Conservation (phyloP, 2,113 vertebrate species). For the Eira barbara region DNA sequence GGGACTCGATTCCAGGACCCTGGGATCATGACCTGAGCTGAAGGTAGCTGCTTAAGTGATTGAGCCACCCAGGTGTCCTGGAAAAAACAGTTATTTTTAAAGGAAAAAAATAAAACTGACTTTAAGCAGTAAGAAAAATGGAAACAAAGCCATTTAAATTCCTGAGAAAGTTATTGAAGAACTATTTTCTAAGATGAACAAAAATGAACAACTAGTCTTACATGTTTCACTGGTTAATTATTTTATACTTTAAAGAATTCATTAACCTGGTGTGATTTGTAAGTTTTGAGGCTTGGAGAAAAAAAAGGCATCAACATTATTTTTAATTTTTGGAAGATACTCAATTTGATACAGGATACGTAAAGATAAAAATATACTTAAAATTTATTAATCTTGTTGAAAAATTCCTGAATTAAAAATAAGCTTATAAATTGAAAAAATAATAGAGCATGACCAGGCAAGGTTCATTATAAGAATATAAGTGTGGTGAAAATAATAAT, state of each 20-base stretch:
- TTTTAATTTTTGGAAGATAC: background rate
- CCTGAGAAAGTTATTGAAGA: background rate
- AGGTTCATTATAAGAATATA: background rate
- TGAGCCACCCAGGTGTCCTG: background rate
- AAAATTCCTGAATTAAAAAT: background rate
- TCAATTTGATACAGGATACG: background rate
- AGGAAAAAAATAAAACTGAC: background rate
- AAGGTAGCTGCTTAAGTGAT: background rate
- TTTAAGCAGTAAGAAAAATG: background rate
- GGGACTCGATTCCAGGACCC: background rate
- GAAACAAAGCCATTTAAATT: background rate
- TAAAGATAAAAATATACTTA: background rate
- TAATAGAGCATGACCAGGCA: background rate
- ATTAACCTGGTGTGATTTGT: background rate
- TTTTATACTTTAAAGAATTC: background rate
- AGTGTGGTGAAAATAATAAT: background rate
- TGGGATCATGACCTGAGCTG: background rate
- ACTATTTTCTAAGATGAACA: background rate
- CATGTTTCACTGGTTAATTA: background rate
- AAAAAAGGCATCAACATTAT: background rate
- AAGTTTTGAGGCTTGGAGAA: background rate
- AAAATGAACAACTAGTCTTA: background rate
- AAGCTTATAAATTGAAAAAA: background rate
- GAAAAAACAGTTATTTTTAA: background rate
- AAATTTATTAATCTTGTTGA: background rate